These are phyloP conservation scores for Plutomurus gul DNA, from an alignment of 1,140 invertebrate genomes.

Conservation along the genomic window DNA sequence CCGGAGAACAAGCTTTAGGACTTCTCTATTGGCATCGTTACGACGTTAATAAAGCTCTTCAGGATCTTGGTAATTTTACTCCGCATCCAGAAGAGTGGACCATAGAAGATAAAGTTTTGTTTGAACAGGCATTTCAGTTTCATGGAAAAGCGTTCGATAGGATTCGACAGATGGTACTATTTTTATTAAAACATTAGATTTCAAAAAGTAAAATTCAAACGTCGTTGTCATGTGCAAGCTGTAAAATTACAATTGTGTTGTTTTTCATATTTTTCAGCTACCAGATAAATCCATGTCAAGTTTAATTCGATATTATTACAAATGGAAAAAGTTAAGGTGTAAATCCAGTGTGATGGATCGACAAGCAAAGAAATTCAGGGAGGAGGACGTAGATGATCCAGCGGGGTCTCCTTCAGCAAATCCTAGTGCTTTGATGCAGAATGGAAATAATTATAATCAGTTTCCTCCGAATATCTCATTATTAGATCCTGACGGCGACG, in stretches of 20 bases:
- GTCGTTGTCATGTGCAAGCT: not conserved
- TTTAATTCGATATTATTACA: constrained; percentile 97
- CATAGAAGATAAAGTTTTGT: constrained; percentile 95
- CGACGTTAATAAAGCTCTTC: constrained; percentile 86
- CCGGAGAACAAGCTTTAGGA: constrained; percentile 94
- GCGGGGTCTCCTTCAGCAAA: constrained; percentile 1
- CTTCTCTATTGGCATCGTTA: constrained; percentile 99
- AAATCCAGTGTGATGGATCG: constrained; percentile 91
- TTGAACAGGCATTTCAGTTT: constrained; percentile 97
- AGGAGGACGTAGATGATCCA: constrained; percentile 49
- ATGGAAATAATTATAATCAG: constrained; percentile 3
- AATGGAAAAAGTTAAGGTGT: constrained; percentile 94
- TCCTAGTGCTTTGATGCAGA: not conserved
- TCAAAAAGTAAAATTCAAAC: too few relatives aligned
- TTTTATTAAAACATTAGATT: not conserved
- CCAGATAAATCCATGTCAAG: constrained; percentile 96
- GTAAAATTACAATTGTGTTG: not conserved
- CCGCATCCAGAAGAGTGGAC: constrained; percentile 98
- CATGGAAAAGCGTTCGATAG: constrained; percentile 97
- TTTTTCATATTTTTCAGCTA: constrained; percentile 65
- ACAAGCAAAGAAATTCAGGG: constrained; percentile 71
- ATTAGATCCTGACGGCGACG: constrained; percentile 47
- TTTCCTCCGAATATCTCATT: constrained; percentile 5
- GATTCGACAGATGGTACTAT: constrained; percentile 91
- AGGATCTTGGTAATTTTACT: constrained; percentile 94